Evolutionary conservation across 2,888 invertebrate species (phyloP).

Genomic region (Plutella xylostella): DNA sequence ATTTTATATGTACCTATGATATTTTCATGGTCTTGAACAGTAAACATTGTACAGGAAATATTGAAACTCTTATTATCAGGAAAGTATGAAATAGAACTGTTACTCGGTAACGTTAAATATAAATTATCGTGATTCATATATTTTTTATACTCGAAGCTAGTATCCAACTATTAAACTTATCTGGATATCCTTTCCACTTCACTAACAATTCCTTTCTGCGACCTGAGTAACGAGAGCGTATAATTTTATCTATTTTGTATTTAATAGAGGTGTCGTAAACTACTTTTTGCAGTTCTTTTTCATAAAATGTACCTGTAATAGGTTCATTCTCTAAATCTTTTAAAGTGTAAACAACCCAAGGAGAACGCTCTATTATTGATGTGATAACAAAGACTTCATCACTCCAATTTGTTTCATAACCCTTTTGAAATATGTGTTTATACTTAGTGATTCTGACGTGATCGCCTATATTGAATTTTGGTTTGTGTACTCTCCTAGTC

Average conservation of each 20-base stretch:
- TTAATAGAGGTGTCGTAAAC: conserved; percentile 12
- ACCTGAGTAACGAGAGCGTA: conserved; percentile 16
- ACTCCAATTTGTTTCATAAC: conserved; percentile 25
- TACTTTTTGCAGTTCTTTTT: conserved; percentile 22
- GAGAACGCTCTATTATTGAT: conserved; percentile 14
- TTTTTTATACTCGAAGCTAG: conserved; percentile 14
- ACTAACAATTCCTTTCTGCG: conserved; percentile 22
- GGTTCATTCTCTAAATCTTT: conserved; percentile 19
- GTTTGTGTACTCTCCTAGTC: background rate
- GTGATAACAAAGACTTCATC: conserved; percentile 23
- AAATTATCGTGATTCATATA: conserved; percentile 20
- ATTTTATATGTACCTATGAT: conserved; percentile 15
- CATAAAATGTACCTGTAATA: conserved; percentile 22
- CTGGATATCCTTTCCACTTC: conserved; percentile 25
- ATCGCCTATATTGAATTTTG: conserved; percentile 15
- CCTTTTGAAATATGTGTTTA: conserved; percentile 24
- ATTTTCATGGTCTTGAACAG: conserved; percentile 19
- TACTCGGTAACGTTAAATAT: conserved; percentile 17
- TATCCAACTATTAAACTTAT: conserved; percentile 24
- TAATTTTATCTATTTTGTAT: conserved; percentile 22
- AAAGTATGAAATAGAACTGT: conserved; percentile 19
- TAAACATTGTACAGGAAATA: conserved; percentile 19
- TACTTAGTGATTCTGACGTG: conserved; percentile 22
- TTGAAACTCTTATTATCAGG: conserved; percentile 19
- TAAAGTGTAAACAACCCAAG: conserved; percentile 18